Percentiles rank a stretch among this genome's conserved stretches.
Evolutionary conservation across 2,113 vertebrate species (phyloP).

Genomic region (Phrynocephalus versicolor): DNA sequence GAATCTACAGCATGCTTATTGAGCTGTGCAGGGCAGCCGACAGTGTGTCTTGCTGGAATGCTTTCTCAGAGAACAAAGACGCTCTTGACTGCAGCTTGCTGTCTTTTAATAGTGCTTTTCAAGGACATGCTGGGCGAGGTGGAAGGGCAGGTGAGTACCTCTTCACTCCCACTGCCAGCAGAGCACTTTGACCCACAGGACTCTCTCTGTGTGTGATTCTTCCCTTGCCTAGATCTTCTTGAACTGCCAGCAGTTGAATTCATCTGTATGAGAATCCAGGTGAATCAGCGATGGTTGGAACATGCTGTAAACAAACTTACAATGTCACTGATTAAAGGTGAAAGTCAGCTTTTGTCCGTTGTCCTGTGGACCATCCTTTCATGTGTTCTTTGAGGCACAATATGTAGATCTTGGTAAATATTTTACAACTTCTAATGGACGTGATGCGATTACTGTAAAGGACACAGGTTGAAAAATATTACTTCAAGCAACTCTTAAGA

Average conservation of each 20-base stretch:
- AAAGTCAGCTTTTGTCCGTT: background rate
- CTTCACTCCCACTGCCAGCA: slow-evolving; percentile 26
- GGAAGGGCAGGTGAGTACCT: background rate
- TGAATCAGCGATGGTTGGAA: background rate
- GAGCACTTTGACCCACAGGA: background rate
- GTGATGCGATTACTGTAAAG: slow-evolving; percentile 36
- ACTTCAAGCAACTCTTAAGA: slow-evolving; percentile 7
- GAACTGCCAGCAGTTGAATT: rapidly evolving
- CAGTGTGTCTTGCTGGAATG: background rate
- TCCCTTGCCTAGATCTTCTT: background rate
- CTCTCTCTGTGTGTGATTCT: rapidly evolving
- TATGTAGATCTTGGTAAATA: slow-evolving; percentile 31
- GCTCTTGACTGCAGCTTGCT: rapidly evolving
- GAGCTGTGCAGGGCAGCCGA: background rate
- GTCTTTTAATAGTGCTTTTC: background rate
- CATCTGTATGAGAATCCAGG: background rate
- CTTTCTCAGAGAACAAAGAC: background rate
- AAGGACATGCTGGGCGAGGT: rapidly evolving
- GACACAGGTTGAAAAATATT: slow-evolving; percentile 35
- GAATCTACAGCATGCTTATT: rapidly evolving
- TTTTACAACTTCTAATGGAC: slow-evolving; percentile 61
- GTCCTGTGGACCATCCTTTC: background rate
- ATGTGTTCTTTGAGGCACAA: background rate
- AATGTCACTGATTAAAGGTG: background rate
- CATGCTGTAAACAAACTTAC: background rate